These are phyloP conservation scores for Sebastes diaconus DNA, from an alignment of 2,797 vertebrate genomes.

Conservation along the genomic window DNA sequence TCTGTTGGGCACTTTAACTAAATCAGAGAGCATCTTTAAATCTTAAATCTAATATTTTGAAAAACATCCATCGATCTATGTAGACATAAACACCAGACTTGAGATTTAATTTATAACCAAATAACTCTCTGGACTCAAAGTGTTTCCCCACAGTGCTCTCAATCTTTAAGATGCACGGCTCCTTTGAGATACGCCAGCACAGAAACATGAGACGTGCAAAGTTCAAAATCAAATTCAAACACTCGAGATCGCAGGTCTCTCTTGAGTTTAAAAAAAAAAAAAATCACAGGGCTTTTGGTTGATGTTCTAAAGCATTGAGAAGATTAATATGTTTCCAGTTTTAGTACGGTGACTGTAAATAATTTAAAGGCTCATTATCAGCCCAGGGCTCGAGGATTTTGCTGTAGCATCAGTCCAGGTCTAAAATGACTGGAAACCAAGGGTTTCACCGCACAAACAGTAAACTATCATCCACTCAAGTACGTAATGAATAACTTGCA, in stretches of 20 bases:
- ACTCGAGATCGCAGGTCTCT: not conserved
- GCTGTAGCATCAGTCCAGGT: not conserved
- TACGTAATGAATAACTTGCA: not conserved
- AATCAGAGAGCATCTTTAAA: not conserved
- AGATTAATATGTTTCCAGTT: slow-evolving; percentile 28
- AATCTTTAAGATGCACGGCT: not conserved
- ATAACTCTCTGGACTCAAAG: not conserved
- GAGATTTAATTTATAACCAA: not conserved
- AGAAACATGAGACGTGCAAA: not conserved
- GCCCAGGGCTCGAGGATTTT: not conserved
- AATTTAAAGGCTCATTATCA: slow-evolving; percentile 47
- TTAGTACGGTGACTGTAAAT: slow-evolving; percentile 43
- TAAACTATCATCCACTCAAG: not conserved
- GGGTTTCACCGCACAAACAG: not conserved
- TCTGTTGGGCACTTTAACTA: not conserved
- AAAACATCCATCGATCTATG: not conserved
- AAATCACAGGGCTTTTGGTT: not conserved
- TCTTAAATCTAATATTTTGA: not conserved
- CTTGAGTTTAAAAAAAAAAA: not conserved
- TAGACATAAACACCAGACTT: not conserved
- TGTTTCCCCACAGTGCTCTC: not conserved
- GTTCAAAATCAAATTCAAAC: not conserved
- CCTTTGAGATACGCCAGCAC: not conserved
- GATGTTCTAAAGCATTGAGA: not conserved
- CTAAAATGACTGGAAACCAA: not conserved